Percentiles rank a stretch among this genome's conserved stretches.
Evolutionary conservation across 2,888 invertebrate genomes (phyloP).

Genomic region (Cryptocheilus praepositus): DNA sequence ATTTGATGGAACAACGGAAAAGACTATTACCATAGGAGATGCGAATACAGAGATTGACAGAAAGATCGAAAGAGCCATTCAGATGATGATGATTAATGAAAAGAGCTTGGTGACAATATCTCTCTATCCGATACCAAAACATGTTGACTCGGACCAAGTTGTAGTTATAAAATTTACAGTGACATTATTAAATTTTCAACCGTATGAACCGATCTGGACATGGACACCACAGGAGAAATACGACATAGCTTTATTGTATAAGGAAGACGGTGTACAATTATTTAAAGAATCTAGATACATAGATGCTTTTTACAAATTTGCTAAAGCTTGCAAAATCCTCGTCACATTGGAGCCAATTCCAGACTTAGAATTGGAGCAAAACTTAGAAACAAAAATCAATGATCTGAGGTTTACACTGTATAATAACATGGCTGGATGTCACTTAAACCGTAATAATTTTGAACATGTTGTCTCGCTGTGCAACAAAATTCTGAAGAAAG

Average conservation of each 20-base stretch:
- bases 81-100: slow-evolving; percentile 77
- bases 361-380: slow-evolving; percentile 74
- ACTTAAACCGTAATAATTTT: slow-evolving; percentile 82
- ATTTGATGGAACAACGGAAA: slow-evolving; percentile 44
- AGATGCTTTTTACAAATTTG: slow-evolving; percentile 86
- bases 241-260: slow-evolving; percentile 76
- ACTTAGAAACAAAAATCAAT: slow-evolving; percentile 76
- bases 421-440: slow-evolving; percentile 90
- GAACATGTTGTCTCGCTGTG: slow-evolving; percentile 81
- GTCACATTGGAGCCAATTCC: slow-evolving; percentile 79
- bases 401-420: slow-evolving; percentile 82
- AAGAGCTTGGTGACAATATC: slow-evolving; percentile 73
- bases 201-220: slow-evolving; percentile 77
- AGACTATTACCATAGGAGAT: slow-evolving; percentile 75
- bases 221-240: slow-evolving; percentile 78
- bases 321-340: slow-evolving; percentile 84
- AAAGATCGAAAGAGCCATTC: slow-evolving; percentile 77
- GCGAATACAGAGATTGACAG: slow-evolving; percentile 76
- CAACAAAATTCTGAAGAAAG: slow-evolving; percentile 73
- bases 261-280: slow-evolving; percentile 79
- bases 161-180: slow-evolving; percentile 74
- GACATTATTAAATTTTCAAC: slow-evolving; percentile 74
- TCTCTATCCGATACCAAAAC: slow-evolving; percentile 53
- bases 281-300: slow-evolving; percentile 79
- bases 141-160: slow-evolving; percentile 45